Conservation (phyloP, 2,888 invertebrate species). For the Thecocarcelia acutangulata region DNA sequence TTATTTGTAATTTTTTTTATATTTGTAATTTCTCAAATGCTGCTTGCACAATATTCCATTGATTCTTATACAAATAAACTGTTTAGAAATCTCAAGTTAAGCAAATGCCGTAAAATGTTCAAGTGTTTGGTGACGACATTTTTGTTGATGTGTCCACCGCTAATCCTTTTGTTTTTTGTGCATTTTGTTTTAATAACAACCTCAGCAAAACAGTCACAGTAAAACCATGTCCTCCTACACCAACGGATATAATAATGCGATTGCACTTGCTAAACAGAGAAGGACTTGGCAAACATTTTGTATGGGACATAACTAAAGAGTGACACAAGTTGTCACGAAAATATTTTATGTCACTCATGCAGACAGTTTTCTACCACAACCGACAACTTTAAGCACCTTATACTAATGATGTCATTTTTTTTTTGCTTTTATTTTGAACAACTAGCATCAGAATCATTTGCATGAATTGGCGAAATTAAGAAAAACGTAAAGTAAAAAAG, state of each 20-base stretch:
- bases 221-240: conserved; percentile 11
- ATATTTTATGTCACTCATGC: conserved; percentile 51
- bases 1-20: too few relatives aligned
- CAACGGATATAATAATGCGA: conserved; percentile 46
- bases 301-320: conserved; percentile 49
- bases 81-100: conserved; percentile 34
- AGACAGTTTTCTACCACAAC: conserved; percentile 20
- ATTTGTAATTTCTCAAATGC: too few relatives aligned
- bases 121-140: conserved; percentile 42
- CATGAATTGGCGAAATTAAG: background rate
- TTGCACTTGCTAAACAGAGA: conserved; percentile 18
- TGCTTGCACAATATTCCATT: too few relatives aligned
- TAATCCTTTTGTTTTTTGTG: conserved; percentile 51
- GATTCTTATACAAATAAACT: conserved; percentile 4
- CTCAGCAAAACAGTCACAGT: background rate
- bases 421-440: conserved; percentile 6
- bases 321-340: conserved; percentile 62
- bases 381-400: conserved; percentile 5
- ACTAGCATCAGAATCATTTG: conserved; percentile 5
- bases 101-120: conserved; percentile 27
- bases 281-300: conserved; percentile 10
- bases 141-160: conserved; percentile 59
- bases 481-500: background rate
- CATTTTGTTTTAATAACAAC: conserved; percentile 24
- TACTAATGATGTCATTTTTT: conserved; percentile 14